These are phyloP conservation scores for Pungitius pungitius DNA, from an alignment of 2,113 vertebrate genomes.

Conservation along the genomic window DNA sequence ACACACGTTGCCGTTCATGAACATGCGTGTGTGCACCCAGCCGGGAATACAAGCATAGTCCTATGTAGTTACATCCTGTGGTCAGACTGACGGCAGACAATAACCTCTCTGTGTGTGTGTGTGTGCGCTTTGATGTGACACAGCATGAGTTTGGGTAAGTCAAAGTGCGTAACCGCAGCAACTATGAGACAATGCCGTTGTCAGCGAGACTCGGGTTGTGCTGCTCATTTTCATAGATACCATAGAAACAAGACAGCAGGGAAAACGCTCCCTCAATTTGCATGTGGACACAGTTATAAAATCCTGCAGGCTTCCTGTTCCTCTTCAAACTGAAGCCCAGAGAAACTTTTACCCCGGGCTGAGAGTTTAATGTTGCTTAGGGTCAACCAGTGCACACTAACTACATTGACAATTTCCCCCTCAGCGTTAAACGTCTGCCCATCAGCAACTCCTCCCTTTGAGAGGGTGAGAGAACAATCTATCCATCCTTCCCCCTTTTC, in stretches of 20 bases:
- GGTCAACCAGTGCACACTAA: background rate
- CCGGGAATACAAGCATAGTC: background rate
- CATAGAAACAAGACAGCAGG: slow-evolving; percentile 20
- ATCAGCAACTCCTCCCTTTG: slow-evolving; percentile 43
- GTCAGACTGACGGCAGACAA: slow-evolving; percentile 3
- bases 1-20: background rate
- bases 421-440: slow-evolving; percentile 32
- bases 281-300: slow-evolving; percentile 54
- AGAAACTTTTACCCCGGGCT: background rate
- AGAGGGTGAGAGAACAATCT: slow-evolving; percentile 56
- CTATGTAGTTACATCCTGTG: slow-evolving; percentile 12
- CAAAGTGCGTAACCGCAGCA: slow-evolving; percentile 17
- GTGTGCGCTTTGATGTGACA: slow-evolving; percentile 7
- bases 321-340: slow-evolving; percentile 37
- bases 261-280: slow-evolving; percentile 51
- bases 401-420: background rate
- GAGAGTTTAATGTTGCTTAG: background rate
- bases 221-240: slow-evolving; percentile 68
- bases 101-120: background rate
- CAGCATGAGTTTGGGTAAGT: background rate
- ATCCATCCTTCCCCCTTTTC: slow-evolving; percentile 66
- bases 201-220: slow-evolving; percentile 29
- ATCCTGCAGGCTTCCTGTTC: slow-evolving; percentile 61
- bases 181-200: slow-evolving; percentile 11
- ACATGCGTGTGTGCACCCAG: background rate